Conservation (phyloP, 1,140 invertebrate species). For the Neotoxoptera formosana region DNA sequence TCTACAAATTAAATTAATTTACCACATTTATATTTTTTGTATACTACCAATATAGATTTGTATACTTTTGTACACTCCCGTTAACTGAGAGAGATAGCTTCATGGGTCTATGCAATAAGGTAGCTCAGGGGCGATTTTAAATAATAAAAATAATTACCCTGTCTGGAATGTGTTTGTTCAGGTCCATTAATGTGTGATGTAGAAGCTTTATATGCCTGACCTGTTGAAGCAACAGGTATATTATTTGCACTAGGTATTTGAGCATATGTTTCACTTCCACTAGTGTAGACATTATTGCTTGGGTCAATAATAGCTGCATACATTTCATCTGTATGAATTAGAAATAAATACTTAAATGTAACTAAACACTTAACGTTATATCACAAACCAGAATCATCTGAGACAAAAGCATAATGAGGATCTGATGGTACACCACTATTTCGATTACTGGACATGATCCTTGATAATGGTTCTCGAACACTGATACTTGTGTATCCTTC, state of each 20-base stretch:
- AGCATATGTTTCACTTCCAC: conserved; percentile 88
- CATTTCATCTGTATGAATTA: conserved; percentile 75
- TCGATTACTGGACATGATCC: conserved; percentile 68
- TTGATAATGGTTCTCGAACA: conserved; percentile 83
- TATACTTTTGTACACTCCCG: neutral
- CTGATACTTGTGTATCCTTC: conserved; percentile 91
- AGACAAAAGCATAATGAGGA: conserved; percentile 83
- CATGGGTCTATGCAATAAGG: no score
- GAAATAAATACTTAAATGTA: neutral
- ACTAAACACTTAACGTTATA: conserved; percentile 49
- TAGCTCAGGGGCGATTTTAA: no score
- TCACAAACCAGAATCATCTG: conserved; percentile 79
- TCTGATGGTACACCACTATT: conserved; percentile 64
- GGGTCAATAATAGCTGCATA: conserved; percentile 89
- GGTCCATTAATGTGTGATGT: conserved; percentile 39
- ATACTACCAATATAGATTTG: neutral
- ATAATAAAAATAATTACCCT: neutral
- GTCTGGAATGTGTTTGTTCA: conserved; percentile 45
- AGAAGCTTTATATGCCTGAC: conserved; percentile 67
- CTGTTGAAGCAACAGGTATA: conserved; percentile 65
- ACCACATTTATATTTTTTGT: neutral
- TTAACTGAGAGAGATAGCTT: no score
- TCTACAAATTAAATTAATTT: conserved; percentile 64
- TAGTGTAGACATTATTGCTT: conserved; percentile 74
- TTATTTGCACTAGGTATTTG: conserved; percentile 70